Base-by-base conservation (phyloP, 1,140 invertebrate species). In the Solenopsis invicta region DNA sequence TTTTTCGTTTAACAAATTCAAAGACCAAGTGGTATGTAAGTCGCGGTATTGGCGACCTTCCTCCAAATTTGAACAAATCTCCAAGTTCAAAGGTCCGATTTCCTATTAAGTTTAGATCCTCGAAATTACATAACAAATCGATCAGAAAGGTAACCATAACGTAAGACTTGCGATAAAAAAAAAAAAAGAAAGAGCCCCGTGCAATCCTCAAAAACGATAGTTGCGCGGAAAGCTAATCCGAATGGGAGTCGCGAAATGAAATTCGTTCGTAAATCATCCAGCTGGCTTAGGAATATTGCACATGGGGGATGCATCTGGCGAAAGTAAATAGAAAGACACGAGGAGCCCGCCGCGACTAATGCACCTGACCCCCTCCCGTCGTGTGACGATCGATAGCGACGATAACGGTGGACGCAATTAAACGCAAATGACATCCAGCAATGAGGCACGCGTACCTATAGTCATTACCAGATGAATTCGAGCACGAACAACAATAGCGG, bases 361-460 rank as follows among this genome's bases (percentile, higher is more conserved):
- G 88, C 86, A 89, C 89, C 84, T 89, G 84, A 90, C 86, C 75
- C 67, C 24, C 74, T 13, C 16, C 52, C 45, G 9, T 18, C 74
- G 56, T 69, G 56, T n/a, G 67, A 78, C 86, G 89, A 91, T 91
- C 89, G 82, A 91, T 91, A 91, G 34, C 81, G 66, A 54, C 48
- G 64, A 81, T 64, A 61, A 45, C 87, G 54, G 56, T 75, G 86
- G 61, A 90, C 82, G 81, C 89, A 87, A 91, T 90, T 90, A 86
- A 90, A 59, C 89, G 89, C 87, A 50, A 90, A 90, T 56, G 81
- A 88, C 86, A 85, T 80, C 64, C 78, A 78, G 80, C 81, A 72
- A 67, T 75, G 78, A 88, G 52, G 54, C 77, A 13, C 77, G 18
- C 59, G 59, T 75, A 69, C 45, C 66, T 75, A 71, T 64, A 81